Conservation (phyloP, 2,113 vertebrate genomes). For the Bothrops jararaca region DNA sequence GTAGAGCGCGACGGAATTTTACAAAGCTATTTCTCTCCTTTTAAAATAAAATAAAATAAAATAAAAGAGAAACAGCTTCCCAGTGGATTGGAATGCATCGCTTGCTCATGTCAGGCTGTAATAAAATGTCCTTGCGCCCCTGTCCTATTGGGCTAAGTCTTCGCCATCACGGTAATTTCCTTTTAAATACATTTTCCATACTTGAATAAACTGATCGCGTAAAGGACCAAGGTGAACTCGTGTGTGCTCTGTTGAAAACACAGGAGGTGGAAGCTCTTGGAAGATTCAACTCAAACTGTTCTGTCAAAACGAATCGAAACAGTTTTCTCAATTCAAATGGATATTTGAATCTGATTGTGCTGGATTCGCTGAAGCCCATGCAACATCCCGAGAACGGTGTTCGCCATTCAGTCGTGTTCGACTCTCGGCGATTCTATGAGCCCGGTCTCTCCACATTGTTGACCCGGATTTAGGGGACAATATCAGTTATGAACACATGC, state of each 20-base stretch:
- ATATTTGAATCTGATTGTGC: too few species aligned
- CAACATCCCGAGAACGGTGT: too few species aligned
- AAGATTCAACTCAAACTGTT: background rate
- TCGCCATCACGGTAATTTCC: constrained; percentile 1
- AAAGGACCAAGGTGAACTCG: background rate
- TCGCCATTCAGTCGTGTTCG: too few species aligned
- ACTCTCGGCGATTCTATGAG: too few species aligned
- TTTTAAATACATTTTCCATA: background rate
- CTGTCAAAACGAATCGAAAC: too few species aligned
- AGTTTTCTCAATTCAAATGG: too few species aligned
- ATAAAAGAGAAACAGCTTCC: background rate
- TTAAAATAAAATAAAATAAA: background rate
- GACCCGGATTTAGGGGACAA: too few species aligned
- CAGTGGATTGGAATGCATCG: background rate
- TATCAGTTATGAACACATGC: too few species aligned
- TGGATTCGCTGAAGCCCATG: too few species aligned
- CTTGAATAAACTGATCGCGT: background rate
- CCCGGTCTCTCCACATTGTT: too few species aligned
- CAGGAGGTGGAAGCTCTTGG: background rate
- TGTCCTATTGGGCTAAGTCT: constrained; percentile 4
- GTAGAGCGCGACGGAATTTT: constrained; percentile 30
- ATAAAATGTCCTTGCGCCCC: background rate
- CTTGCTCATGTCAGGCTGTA: background rate
- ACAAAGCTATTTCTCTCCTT: constrained; percentile 5
- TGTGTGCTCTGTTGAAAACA: background rate